Percentiles rank a stretch among this genome's conserved stretches.
These are phyloP conservation scores for Athalia circularis DNA, from an alignment of 2,888 invertebrate genomes.

Conservation along the genomic window DNA sequence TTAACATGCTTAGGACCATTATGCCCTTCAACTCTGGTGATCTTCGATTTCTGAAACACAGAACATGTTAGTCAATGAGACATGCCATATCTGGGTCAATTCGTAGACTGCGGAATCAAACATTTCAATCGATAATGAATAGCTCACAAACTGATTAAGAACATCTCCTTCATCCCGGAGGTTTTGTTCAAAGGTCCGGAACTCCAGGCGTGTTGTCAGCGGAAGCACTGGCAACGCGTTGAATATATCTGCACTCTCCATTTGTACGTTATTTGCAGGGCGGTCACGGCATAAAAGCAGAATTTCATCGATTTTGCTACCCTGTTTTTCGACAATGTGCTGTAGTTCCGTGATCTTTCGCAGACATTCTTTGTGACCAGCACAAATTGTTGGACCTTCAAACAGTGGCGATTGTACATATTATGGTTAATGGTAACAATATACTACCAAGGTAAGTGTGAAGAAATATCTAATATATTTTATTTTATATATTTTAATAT, in stretches of 20 bases:
- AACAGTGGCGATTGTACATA: no score
- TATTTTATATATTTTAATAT: no score
- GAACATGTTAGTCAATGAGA: no score
- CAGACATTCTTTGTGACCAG: background rate
- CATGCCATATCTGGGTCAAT: no score
- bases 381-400: no score
- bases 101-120: no score
- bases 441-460: no score
- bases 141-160: background rate
- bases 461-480: no score
- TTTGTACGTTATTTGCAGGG: background rate
- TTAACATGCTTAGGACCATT: slow-evolving; percentile 9
- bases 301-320: background rate
- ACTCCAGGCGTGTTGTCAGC: background rate
- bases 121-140: background rate
- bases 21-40: background rate
- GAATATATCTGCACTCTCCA: background rate
- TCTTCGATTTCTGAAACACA: slow-evolving; percentile 7
- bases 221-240: background rate
- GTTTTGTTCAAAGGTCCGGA: background rate
- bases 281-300: background rate
- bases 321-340: background rate
- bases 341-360: background rate
- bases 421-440: no score
- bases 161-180: background rate